Evolutionary conservation across 2,797 vertebrate genomes (phyloP).

Genomic region (Acanthurus tractus): DNA sequence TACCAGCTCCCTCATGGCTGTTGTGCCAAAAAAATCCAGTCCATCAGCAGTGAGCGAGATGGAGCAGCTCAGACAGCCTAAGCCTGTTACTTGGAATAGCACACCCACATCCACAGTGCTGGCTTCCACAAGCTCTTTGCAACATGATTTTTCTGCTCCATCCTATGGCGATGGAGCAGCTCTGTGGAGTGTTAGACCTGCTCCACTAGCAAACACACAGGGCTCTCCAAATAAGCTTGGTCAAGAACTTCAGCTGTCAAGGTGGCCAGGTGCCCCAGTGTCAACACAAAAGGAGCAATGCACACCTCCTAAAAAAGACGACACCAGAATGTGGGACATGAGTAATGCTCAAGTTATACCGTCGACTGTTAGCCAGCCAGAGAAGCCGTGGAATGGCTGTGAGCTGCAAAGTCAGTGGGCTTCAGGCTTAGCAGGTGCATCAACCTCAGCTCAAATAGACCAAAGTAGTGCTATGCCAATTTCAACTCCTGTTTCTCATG

Average conservation of each 20-base stretch:
- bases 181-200: constrained; percentile 74
- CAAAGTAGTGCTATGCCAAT: constrained; percentile 73
- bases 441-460: constrained; percentile 73
- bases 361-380: constrained; percentile 71
- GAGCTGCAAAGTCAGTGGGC: constrained; percentile 74
- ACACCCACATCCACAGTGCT: constrained; percentile 55
- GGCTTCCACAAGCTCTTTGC: constrained; percentile 64
- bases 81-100: constrained; percentile 64
- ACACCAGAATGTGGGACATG: constrained; percentile 63
- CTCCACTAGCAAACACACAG: constrained; percentile 61
- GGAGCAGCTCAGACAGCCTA: constrained; percentile 67
- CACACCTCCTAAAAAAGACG: constrained; percentile 71
- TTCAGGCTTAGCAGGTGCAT: constrained; percentile 62
- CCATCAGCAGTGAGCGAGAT: constrained; percentile 56
- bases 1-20: constrained; percentile 44
- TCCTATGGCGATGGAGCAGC: constrained; percentile 75
- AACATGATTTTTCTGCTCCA: constrained; percentile 56
- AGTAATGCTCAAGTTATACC: constrained; percentile 63
- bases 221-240: constrained; percentile 62
- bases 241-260: constrained; percentile 72
- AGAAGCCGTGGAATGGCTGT: constrained; percentile 72
- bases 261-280: constrained; percentile 60
- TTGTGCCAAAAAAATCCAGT: constrained; percentile 63
- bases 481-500: constrained; percentile 65
- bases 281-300: constrained; percentile 63